Evolutionary conservation across 2,888 invertebrate species (phyloP), one percentile per base, ranked within the genome.

Genomic region (Phortica okadai): DNA sequence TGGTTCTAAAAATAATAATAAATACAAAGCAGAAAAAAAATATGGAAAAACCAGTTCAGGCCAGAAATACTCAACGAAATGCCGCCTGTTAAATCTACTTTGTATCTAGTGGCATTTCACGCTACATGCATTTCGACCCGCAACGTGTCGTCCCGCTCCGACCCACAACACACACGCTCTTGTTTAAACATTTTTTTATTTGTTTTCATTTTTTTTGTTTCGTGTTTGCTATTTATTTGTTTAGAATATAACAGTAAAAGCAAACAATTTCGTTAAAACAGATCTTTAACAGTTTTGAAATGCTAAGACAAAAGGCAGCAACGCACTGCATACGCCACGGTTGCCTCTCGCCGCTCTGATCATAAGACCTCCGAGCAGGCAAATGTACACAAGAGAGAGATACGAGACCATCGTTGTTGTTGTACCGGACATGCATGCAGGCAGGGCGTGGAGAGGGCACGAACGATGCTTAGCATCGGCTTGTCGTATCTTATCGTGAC

Each of bases 401-500:
- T 50, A 11, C 50, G 50, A 50, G 50, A 33, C 4, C 1, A 1
- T 4, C 33, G 33, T 33, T 33, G 33, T 33, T 33, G 33, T 33
- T 33, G 33, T 33, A 33, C 3, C 21, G 59, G 1, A 59, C 10
- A 64, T 21, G 14, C 41, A 14, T 33, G 41, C 25, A 33, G 14
- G 14, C 41, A 59, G 41, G 16, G 41, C 59, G 74, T 11, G n/a
- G 62, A 14, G 41, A 21, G 56, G 33, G 42, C 64, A 64, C 2
- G 33, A 50, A 11, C 50, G 50, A 14, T 8, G 14, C 8, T 50
- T 8, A 50, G 50, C 50, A 14, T 50, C 50, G 14, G 4, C 10
- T 50, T 50, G 50, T n/a, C 59, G n/a, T 81, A 85, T 85, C 85
- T 85, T 84, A 85, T 85, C 87, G 80, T 80, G 79, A 80, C 84